Evolutionary conservation across 2,888 invertebrate species (phyloP).

Genomic region (Synergus laeviventris): DNA sequence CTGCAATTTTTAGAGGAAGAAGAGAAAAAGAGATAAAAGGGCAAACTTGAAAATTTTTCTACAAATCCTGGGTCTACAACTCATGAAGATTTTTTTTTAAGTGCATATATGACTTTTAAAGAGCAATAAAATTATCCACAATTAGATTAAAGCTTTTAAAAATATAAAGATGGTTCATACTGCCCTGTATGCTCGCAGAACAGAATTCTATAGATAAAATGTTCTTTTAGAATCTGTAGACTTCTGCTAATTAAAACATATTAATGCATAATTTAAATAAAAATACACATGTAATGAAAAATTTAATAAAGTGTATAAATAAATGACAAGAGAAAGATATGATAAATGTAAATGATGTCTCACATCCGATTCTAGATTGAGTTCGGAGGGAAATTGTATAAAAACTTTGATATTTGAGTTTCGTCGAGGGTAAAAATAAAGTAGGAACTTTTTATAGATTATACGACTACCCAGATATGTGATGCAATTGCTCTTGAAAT

Average conservation of each 20-base stretch:
- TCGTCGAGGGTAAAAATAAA: not conserved
- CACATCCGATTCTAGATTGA: not conserved
- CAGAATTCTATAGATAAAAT: too few relatives aligned
- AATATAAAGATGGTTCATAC: too few relatives aligned
- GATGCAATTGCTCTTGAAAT: not conserved
- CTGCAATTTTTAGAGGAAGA: too few relatives aligned
- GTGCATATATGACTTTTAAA: too few relatives aligned
- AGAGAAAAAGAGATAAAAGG: too few relatives aligned
- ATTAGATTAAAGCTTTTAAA: not conserved
- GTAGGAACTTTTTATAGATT: not conserved
- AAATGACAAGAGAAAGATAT: not conserved
- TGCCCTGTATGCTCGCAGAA: too few relatives aligned
- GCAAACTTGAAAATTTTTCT: too few relatives aligned
- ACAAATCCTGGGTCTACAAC: too few relatives aligned
- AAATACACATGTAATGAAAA: not conserved
- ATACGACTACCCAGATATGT: not conserved
- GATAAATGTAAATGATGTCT: not conserved
- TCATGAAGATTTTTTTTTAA: too few relatives aligned
- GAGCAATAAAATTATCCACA: too few relatives aligned
- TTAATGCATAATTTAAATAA: not conserved
- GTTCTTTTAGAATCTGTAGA: too few relatives aligned
- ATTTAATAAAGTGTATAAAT: not conserved
- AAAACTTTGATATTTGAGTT: not conserved
- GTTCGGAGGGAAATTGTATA: not conserved
- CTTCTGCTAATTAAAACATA: not conserved